A percentile compares a stretch with the other conserved stretches of the same genome.
phyloP scores from a whole-genome alignment of 2,888 invertebrate genomes.

The Diarsia mendica region DNA sequence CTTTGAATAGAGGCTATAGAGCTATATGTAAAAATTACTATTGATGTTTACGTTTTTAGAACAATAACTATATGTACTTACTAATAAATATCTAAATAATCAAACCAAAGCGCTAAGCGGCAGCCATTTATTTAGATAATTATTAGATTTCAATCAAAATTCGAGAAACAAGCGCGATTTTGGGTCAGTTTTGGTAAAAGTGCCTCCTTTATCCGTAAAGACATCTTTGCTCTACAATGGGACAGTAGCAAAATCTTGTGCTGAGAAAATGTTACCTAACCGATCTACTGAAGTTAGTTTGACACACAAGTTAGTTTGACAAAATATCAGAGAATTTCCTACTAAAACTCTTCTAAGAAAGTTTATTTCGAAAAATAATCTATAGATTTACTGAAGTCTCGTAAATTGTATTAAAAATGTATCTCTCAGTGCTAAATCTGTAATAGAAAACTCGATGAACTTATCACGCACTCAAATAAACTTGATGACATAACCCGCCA shows the following conservation, averaged over 20 bases:
- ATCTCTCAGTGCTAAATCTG: too few relatives aligned
- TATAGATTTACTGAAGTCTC: too few relatives aligned
- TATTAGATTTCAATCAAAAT: too few relatives aligned
- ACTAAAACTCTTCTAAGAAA: neutral
- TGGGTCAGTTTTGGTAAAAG: too few relatives aligned
- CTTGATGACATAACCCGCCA: constrained; percentile 24
- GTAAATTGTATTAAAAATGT: too few relatives aligned
- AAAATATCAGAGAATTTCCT: neutral
- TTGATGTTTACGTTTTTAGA: neutral
- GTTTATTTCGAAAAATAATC: neutral
- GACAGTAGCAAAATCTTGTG: too few relatives aligned
- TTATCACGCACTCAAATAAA: constrained; percentile 31
- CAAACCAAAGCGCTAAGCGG: neutral
- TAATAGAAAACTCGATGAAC: neutral
- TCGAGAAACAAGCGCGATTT: too few relatives aligned
- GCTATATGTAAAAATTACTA: neutral
- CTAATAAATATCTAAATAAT: neutral
- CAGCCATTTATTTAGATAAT: neutral
- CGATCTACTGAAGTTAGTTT: too few relatives aligned
- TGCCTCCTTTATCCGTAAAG: neutral
- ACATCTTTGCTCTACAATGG: neutral
- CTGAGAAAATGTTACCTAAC: too few relatives aligned
- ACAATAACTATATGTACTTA: neutral
- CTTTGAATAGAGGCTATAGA: neutral
- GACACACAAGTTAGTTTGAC: too few relatives aligned